phyloP scores from a whole-genome alignment of 1,140 invertebrate species.

The Cydia strobilella region DNA sequence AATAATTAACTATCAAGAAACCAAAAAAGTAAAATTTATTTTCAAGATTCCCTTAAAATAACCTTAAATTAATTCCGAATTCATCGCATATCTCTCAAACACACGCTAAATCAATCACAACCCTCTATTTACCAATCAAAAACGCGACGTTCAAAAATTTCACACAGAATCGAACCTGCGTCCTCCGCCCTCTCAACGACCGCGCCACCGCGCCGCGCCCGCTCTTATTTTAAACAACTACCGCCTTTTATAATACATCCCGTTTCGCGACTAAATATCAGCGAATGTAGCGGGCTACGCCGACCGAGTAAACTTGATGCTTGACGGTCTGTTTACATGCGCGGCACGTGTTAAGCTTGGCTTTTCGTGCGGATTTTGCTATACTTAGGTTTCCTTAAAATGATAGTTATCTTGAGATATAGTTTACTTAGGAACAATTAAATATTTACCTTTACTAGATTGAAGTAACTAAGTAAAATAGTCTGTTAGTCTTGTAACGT shows the following conservation, averaged over 20 bases:
- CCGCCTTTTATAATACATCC: constrained; percentile 77
- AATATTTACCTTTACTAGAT: too few species aligned
- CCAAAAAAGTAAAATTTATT: too few species aligned
- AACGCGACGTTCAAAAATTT: neutral
- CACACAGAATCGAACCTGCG: constrained; percentile 55
- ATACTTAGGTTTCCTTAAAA: too few species aligned
- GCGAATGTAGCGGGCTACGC: constrained; percentile 70
- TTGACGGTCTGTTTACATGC: constrained; percentile 12
- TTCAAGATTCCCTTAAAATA: too few species aligned
- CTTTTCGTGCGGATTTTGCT: neutral
- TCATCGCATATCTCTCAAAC: neutral
- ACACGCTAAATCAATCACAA: neutral
- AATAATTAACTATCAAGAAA: too few species aligned
- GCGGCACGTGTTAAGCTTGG: neutral
- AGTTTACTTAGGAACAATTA: too few species aligned
- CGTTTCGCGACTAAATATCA: constrained; percentile 79
- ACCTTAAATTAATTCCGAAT: neutral
- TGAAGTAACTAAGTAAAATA: too few species aligned
- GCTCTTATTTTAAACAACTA: constrained; percentile 79
- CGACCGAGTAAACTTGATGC: constrained; percentile 48
- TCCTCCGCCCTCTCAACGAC: constrained; percentile 34
- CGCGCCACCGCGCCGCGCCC: constrained; percentile 42
- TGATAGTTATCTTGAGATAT: neutral
- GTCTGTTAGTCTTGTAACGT: too few species aligned
- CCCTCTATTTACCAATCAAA: neutral